Evolutionary conservation across 2,797 vertebrate genomes (phyloP).

Genomic region (Sebastes reedi): DNA sequence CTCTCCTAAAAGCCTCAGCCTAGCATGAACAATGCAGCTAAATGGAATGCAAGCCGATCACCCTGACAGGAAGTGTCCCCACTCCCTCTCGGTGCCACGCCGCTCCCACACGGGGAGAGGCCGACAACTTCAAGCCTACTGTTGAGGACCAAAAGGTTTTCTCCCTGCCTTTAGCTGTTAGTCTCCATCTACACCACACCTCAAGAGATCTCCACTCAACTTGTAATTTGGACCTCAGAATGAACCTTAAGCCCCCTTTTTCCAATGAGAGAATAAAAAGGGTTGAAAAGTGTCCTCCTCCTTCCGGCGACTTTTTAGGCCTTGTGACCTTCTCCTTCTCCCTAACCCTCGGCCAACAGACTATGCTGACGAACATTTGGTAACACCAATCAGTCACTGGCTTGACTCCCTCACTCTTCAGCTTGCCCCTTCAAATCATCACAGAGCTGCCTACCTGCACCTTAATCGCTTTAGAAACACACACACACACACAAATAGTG

Average conservation of each 20-base stretch:
- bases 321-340: neutral
- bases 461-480: conserved; percentile 58
- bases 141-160: conserved; percentile 13
- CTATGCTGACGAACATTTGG: neutral
- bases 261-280: neutral
- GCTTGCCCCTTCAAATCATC: conserved; percentile 71
- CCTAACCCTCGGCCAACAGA: conserved; percentile 1
- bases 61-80: conserved; percentile 16
- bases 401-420: conserved; percentile 32
- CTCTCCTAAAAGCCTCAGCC: conserved; percentile 34
- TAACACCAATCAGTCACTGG: neutral
- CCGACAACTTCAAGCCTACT: neutral
- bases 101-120: neutral
- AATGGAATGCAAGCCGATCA: conserved; percentile 29
- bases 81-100: conserved; percentile 30
- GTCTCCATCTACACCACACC: neutral
- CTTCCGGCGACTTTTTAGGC: neutral
- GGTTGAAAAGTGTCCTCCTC: neutral
- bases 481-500: conserved; percentile 22
- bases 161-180: neutral
- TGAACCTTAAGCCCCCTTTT: neutral
- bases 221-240: conserved; percentile 14
- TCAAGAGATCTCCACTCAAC: neutral
- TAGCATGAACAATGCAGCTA: conserved; percentile 47
- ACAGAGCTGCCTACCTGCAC: conserved; percentile 82